A percentile compares a stretch with the other conserved stretches of the same genome.
Conservation (phyloP, 2,797 vertebrate species). For the Lepus oiostolus region DNA sequence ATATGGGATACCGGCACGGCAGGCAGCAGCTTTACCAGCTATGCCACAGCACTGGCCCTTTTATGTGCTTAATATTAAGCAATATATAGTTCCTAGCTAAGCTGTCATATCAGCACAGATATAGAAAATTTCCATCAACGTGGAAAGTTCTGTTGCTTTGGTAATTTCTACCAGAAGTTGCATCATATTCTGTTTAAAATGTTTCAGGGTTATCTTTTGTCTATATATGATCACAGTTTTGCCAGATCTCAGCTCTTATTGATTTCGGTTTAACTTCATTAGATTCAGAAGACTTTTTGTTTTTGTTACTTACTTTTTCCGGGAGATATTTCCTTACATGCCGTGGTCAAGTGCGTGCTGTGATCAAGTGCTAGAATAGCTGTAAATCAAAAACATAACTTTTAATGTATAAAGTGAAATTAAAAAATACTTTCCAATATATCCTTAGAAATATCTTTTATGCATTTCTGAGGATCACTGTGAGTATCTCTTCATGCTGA, state of each 20-base stretch:
- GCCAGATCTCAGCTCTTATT: background rate
- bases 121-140: background rate
- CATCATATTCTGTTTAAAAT: background rate
- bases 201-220: background rate
- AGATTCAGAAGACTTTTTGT: conserved; percentile 5
- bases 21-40: no score
- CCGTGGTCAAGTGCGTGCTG: background rate
- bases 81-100: background rate
- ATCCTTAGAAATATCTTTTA: background rate
- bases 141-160: background rate
- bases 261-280: background rate
- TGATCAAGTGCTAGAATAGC: conserved; percentile 31
- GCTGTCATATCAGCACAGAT: background rate
- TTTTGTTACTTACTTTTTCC: conserved; percentile 48
- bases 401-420: conserved; percentile 25
- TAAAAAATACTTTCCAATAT: conserved; percentile 34
- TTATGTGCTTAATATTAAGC: background rate
- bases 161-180: background rate
- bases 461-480: background rate
- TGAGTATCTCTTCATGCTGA: background rate
- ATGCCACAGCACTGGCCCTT: no score
- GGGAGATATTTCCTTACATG: background rate
- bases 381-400: background rate
- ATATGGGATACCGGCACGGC: no score
- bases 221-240: background rate